These are phyloP conservation scores for Diprion similis DNA, from an alignment of 1,140 invertebrate genomes.

Conservation along the genomic window DNA sequence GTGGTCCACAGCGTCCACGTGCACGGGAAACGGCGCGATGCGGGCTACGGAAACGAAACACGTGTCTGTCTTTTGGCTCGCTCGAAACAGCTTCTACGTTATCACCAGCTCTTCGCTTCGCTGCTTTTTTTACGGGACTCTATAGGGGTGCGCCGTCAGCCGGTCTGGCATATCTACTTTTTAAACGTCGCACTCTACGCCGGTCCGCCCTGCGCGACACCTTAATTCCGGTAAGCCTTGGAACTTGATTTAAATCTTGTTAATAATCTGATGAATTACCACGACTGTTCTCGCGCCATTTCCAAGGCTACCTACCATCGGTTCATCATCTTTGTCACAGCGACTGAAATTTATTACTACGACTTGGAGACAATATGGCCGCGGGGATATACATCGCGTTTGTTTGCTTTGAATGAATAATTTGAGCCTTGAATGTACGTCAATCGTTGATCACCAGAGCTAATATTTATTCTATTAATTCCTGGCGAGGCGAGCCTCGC, in stretches of 20 bases:
- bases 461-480: constrained; percentile 6
- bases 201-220: too few species aligned
- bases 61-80: neutral
- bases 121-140: neutral
- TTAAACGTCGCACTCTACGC: too few species aligned
- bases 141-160: neutral
- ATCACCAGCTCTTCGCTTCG: neutral
- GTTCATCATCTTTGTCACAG: too few species aligned
- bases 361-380: neutral
- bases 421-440: neutral
- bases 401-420: constrained; percentile 3
- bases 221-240: too few species aligned
- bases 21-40: constrained; percentile 6
- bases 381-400: neutral
- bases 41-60: constrained; percentile 3
- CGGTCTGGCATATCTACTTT: too few species aligned
- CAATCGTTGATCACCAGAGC: constrained; percentile 1
- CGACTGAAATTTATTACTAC: too few species aligned
- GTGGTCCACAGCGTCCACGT: constrained; percentile 3
- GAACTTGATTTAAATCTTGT: too few species aligned
- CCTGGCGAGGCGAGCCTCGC: neutral
- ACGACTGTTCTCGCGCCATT: too few species aligned
- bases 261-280: too few species aligned
- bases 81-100: neutral
- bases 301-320: too few species aligned